Conservation (phyloP, 1,140 invertebrate species). For the Nautilus pompilius region DNA sequence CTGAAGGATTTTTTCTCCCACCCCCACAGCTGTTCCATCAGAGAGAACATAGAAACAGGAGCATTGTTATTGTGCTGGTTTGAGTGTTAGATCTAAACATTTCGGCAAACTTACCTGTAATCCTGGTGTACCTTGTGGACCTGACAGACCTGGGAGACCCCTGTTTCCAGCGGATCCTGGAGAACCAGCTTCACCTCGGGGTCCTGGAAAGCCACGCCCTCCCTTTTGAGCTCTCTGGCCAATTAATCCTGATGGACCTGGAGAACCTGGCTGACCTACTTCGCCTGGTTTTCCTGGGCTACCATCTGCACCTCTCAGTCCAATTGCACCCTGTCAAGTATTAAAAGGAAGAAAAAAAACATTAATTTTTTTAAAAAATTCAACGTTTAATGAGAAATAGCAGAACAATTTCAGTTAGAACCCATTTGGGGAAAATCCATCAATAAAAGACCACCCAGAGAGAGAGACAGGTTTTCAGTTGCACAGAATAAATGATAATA, state of each 20-base stretch:
- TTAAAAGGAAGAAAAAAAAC: no score
- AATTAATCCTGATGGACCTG: constrained; percentile 10
- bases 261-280: constrained; percentile 12
- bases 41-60: no score
- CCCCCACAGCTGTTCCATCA: no score
- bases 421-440: no score
- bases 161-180: constrained; percentile 19
- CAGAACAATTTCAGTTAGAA: no score
- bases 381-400: no score
- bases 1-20: no score
- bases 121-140: constrained; percentile 19
- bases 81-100: background rate
- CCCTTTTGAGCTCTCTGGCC: constrained; percentile 13
- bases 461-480: no score
- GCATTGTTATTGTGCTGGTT: no score
- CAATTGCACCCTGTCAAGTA: constrained; percentile 16
- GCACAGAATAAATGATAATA: no score
- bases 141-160: constrained; percentile 19
- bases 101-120: constrained; percentile 10
- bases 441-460: no score
- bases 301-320: constrained; percentile 25
- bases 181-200: constrained; percentile 18
- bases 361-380: no score
- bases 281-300: constrained; percentile 18
- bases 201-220: constrained; percentile 18